Base-by-base conservation (phyloP, 2,888 invertebrate genomes). In the Pteria penguin region DNA sequence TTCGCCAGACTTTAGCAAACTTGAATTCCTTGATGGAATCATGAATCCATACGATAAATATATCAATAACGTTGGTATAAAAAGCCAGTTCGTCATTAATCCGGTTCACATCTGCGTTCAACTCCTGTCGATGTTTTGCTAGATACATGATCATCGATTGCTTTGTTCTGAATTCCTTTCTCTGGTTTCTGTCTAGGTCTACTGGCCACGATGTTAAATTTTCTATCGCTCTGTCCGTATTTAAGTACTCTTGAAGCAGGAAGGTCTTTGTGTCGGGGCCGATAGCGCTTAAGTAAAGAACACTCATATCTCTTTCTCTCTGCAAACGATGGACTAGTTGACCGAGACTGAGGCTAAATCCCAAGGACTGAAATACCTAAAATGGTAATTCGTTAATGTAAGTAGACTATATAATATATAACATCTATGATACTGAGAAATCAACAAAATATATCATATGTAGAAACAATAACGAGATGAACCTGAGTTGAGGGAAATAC, bases 241-340 rank as follows among this genome's bases (percentile, higher is more conserved):
- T 80, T 74, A 82, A 79, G 70, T 85, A 87, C 65, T 85, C 84
- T 32, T 81, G 79, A 26, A 84, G 76, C 11, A 87, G 82, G 72
- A 87, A 86, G 11, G 83, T 82, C 58, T 84, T 82, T n/a, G 87
- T 86, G 54, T 84, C 84, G 22, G 87, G 85, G n/a, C 87, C 87
- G 45, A 86, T 74, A 26, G 82, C 83, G 68, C 84, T 85, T 1
- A 86, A 80, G 62, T 85, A 86, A 11, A 87, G 72, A 4, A 85
- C 83, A 26, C 84, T 84, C 84, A 85, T 84, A 72, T 87, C 87
- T 26, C 87, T 75, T 74, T 87, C 87, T 65, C 79, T 78, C 60
- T 87, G 87, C 27, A 87, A 78, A 18, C 83, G 75, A 73, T 88
- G 86, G 18, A 88, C 81, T 5, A 87, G 70, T 60, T 81, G 79